Base-by-base conservation (phyloP, 2,797 vertebrate species). In the Crocidura indochinensis region DNA sequence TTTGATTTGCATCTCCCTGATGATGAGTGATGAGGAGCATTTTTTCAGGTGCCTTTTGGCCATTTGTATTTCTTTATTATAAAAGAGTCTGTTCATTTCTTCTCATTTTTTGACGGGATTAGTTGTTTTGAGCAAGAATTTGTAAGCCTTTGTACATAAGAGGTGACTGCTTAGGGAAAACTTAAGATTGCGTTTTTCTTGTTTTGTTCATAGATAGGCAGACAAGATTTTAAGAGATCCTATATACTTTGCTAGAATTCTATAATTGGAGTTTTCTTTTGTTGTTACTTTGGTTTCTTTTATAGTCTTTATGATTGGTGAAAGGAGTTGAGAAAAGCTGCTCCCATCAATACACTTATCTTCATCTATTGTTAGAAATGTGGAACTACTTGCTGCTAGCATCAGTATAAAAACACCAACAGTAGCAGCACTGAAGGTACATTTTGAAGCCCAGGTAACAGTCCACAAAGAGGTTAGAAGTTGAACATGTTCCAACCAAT, bases 371-470 rank as follows among this genome's bases (percentile, higher is more conserved):
- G 10, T 47, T 71, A 72, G 69, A 12, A 89, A 74, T 14, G 29
- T 60, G 53, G 71, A 81, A 74, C 6, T 60, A 73, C 20, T 65
- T 91, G 47, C 44, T 84, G 69, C n/a, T 12, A 46, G 91, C 17
- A n/a, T 12, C 31, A 19, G 44, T 46, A 51, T 11, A 71, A n/a
- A 60, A 20, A 20, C 56, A 20, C 56, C 56, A 60, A 19, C 56
- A 20, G 20, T 2, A 62, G 60, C 22, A 68, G n/a, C 65, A 27
- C 14, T 77, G 79, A 71, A 87, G 90, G 75, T 62, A 2, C n/a
- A 4, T 27, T 85, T 11, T 31, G 20, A 44, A 56, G 72, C 19
- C 29, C 0, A 7, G 4, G 9, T 6, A 15, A 10, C 4, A 15
- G 0, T 10, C 78, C 78, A 2, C 65, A 44, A 46, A 31, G 56